A percentile compares a stretch with the other conserved stretches of the same genome.
phyloP scores from a whole-genome alignment of 2,888 invertebrate species.

The Rhingia campestris region DNA sequence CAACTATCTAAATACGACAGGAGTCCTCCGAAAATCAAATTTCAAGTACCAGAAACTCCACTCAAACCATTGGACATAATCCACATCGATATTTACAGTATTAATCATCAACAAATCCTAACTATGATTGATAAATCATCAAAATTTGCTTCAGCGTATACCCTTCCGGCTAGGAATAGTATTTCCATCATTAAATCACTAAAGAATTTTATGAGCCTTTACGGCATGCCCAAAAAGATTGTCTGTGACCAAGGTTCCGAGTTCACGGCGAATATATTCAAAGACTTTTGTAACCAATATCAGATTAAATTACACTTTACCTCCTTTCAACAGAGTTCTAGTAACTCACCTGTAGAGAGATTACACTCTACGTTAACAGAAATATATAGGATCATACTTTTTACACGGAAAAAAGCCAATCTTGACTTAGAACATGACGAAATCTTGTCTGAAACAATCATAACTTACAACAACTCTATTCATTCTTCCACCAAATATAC shows the following conservation, averaged over 20 bases:
- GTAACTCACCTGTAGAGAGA: no score
- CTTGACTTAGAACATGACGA: no score
- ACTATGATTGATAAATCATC: constrained; percentile 34
- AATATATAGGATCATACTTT: no score
- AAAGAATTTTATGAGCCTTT: constrained; percentile 40
- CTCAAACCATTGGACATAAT: constrained; percentile 27
- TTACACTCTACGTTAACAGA: no score
- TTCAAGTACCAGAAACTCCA: constrained; percentile 18
- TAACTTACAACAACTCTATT: no score
- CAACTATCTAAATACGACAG: constrained; percentile 21
- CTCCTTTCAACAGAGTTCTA: constrained; percentile 45
- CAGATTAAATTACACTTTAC: constrained; percentile 30
- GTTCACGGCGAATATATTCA: constrained; percentile 50
- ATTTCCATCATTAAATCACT: constrained; percentile 31
- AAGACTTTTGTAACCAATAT: constrained; percentile 44
- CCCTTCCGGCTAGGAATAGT: constrained; percentile 24
- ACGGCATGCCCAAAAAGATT: constrained; percentile 49
- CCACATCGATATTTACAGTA: constrained; percentile 32
- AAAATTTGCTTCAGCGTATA: constrained; percentile 30
- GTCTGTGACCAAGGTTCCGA: constrained; percentile 38
- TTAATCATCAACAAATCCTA: constrained; percentile 24
- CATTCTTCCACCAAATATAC: no score
- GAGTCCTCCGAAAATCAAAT: constrained; percentile 10
- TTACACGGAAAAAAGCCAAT: no score
- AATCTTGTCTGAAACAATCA: no score